phyloP scores from a whole-genome alignment of 2,113 vertebrate species.

The Corynorhinus townsendii region DNA sequence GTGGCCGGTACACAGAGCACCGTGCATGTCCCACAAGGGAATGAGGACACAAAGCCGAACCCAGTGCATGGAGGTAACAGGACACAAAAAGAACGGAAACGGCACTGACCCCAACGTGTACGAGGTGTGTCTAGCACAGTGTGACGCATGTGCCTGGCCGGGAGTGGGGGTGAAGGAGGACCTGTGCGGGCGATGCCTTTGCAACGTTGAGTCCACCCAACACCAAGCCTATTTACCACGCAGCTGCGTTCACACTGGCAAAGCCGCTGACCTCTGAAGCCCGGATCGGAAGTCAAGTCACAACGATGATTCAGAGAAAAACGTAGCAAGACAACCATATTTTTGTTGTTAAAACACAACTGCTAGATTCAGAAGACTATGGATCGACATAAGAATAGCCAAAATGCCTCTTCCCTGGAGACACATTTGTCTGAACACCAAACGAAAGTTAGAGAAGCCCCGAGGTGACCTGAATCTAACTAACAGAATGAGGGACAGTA shows the following conservation, averaged over 20 bases:
- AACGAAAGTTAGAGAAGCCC: too few relatives aligned
- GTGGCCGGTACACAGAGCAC: background rate
- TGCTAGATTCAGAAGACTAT: background rate
- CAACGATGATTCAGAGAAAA: background rate
- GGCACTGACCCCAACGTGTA: too few relatives aligned
- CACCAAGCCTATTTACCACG: background rate
- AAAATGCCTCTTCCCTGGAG: too few relatives aligned
- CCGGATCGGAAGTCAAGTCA: background rate
- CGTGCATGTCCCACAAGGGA: background rate
- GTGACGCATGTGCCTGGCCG: background rate
- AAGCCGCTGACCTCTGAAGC: background rate
- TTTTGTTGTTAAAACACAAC: background rate
- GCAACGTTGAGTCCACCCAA: too few relatives aligned
- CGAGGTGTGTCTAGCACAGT: background rate
- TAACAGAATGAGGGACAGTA: too few relatives aligned
- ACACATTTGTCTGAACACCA: too few relatives aligned
- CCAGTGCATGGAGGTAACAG: background rate
- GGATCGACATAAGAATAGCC: background rate
- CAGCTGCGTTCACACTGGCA: background rate
- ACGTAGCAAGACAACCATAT: background rate
- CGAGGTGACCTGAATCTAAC: too few relatives aligned
- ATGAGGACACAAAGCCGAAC: background rate
- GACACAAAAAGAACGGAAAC: background rate
- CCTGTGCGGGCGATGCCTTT: rapidly evolving
- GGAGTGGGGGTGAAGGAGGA: background rate